Evolutionary conservation across 2,113 vertebrate species (phyloP).

Genomic region (Sinocyclocheilus maitianheensis): DNA sequence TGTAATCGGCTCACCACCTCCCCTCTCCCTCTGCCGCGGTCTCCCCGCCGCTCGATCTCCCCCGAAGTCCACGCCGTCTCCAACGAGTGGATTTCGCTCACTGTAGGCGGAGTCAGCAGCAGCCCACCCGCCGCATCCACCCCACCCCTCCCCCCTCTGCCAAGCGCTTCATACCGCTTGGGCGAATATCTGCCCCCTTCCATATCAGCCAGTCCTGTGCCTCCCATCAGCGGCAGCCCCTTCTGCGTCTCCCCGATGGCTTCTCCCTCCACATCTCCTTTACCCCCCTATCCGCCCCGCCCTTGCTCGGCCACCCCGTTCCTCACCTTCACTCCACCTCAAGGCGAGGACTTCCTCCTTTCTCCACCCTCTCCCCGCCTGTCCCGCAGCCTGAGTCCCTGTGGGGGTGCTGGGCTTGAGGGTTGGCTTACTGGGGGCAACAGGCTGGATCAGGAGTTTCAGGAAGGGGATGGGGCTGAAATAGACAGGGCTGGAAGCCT

Average conservation of each 20-base stretch:
- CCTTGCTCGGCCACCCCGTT: conserved; percentile 75
- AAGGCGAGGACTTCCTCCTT: conserved; percentile 80
- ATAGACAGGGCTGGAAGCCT: conserved; percentile 71
- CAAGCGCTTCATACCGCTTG: conserved; percentile 80
- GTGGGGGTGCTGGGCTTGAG: conserved; percentile 80
- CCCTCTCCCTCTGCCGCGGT: conserved; percentile 86
- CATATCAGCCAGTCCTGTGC: conserved; percentile 79
- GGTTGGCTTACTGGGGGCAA: conserved; percentile 76
- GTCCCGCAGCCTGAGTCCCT: conserved; percentile 84
- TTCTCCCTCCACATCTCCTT: conserved; percentile 78
- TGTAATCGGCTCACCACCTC: conserved; percentile 86
- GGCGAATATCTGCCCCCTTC: conserved; percentile 81
- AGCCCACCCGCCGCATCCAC: conserved; percentile 84
- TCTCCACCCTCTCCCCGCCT: conserved; percentile 71
- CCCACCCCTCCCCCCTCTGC: conserved; percentile 86
- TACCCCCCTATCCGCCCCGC: conserved; percentile 76
- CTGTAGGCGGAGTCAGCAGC: conserved; percentile 82
- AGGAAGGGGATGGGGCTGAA: conserved; percentile 79
- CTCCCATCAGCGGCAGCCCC: conserved; percentile 74
- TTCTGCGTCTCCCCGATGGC: conserved; percentile 76
- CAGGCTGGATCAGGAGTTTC: conserved; percentile 73
- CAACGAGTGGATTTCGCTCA: conserved; percentile 97
- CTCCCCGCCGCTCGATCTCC: conserved; percentile 82
- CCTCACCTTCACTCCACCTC: conserved; percentile 77
- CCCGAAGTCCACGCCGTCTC: conserved; percentile 95